Base-by-base conservation (phyloP, 2,888 invertebrate genomes). In the Metellina segmentata region DNA sequence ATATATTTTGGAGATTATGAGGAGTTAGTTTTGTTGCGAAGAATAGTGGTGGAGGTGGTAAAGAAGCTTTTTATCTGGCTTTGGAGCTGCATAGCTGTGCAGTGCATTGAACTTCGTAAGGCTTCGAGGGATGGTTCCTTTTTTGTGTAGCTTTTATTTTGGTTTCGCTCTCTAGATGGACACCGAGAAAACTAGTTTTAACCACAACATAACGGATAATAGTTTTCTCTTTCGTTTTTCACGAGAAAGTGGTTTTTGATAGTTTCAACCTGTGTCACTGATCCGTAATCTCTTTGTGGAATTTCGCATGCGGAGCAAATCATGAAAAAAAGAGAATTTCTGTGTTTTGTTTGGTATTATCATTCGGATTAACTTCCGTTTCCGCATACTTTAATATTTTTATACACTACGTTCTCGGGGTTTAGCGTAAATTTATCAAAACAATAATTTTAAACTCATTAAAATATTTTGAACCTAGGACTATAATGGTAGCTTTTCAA, bases 381-480 rank as follows among this genome's bases (percentile, higher is more conserved):
- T 90, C 90, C 90, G 85, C 90, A 90, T 90, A 61, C 70, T 85
- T 90, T 79, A 79, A 78, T 61, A 48, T 90, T 90, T 85, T 16
- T 69, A 81, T 20, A 81, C 6, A 20, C 9, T 70, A 34, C 11
- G 34, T 11, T 74, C 20, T 7, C 7, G 34, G 1, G 75, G 52
- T 52, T 7, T 61, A 7, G 11, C 16, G 61, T 5, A 61, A 61
- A 61, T 61, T 61, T 16, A 61, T 61, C 61, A 34, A 34, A 34
- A 34, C 34, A 34, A 34, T 34, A 34, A 34, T 34, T 34, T 34
- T 1, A 34, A 34, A 34, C 4, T 34, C 34, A 34, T 34, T 34
- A 34, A 34, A 34, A 4, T 1, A 34, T 34, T 34, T 34, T 34
- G 34, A 34, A 34, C 34, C 1, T 34, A 34, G 34, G 34, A 34